A percentile compares a stretch with the other conserved stretches of the same genome.
Evolutionary conservation across 2,888 invertebrate genomes (phyloP).

Genomic region (Sarcophaga rosellei): DNA sequence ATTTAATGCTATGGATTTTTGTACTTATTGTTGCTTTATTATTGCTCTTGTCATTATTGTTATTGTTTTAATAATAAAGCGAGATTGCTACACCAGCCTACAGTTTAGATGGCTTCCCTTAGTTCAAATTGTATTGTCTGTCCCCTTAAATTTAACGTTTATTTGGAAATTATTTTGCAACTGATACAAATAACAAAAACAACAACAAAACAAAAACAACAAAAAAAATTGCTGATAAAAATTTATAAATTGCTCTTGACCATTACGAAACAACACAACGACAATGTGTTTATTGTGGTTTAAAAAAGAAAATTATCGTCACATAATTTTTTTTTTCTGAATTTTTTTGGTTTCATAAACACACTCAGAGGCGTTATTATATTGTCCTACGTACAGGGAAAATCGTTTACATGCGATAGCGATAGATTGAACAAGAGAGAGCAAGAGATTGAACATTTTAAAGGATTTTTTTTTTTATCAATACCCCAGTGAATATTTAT

Average conservation of each 20-base stretch:
- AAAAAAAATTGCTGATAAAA: constrained; percentile 17
- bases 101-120: constrained; percentile 26
- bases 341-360: constrained; percentile 39
- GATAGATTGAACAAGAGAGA: not conserved
- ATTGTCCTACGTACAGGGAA: too few species aligned
- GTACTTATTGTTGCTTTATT: too few species aligned
- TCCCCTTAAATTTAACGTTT: not conserved
- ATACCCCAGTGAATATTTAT: constrained; percentile 58
- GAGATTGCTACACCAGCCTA: not conserved
- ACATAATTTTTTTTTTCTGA: constrained; percentile 23
- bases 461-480: constrained; percentile 59
- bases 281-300: constrained; percentile 39
- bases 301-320: constrained; percentile 46
- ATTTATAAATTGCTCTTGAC: constrained; percentile 32
- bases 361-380: not conserved
- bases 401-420: too few species aligned
- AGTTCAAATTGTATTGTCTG: not conserved
- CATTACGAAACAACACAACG: constrained; percentile 18
- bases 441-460: constrained; percentile 4
- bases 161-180: constrained; percentile 1
- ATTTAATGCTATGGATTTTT: too few species aligned
- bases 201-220: not conserved
- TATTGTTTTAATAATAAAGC: too few species aligned
- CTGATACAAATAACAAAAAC: not conserved
- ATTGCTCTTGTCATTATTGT: not conserved